Base-by-base conservation (phyloP, 2,797 vertebrate species). In the Cuniculus paca region DNA sequence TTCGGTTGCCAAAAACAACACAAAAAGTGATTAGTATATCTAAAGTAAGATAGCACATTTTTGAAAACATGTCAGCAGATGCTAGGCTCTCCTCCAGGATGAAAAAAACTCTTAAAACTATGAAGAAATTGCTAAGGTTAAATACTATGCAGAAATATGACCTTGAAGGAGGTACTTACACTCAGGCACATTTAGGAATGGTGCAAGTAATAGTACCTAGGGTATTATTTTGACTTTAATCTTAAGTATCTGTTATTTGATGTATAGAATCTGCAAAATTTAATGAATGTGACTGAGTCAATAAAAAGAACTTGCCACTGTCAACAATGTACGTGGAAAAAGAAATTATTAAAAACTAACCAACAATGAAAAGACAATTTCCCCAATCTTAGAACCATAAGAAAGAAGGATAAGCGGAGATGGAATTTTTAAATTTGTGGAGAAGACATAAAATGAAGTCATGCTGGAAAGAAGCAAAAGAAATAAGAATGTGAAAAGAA, bases 21-120 rank as follows among this genome's bases (percentile, higher is more conserved):
- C 70, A 65, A 80, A 68, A 65, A 72, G 39, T 42, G 39, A 28
- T 68, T 45, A 70, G 5, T 48, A 19, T 42, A 58, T 63, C 54
- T 45, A 72, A 92, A 85, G 61, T 52, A 90, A 88, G 72, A 75
- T 0, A 54, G 36, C 0, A 2, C 12, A 19, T 24, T 83, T 83
- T n/a, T 63, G 50, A 77, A 93, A 95, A 91, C 12, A 26, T 65
- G 78, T 79, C 50, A 52, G 31, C 84, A 79, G 70, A 50, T 74
- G 39, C 4, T 54, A 74, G 60, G 14, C 84, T 39, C 48, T 31
- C 39, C 80, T 65, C 14, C 26, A 82, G 4, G 19, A 85, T 78
- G 39, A 80, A 72, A 95, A 85, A 60, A 65, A 65, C 34, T 19
- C 12, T 20, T 78, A 91, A 88, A 83, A 65, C 58, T 34, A 60